A percentile compares a stretch with the other conserved stretches of the same genome.
Conservation (phyloP, 2,797 vertebrate genomes). For the Megalops cyprinoides region DNA sequence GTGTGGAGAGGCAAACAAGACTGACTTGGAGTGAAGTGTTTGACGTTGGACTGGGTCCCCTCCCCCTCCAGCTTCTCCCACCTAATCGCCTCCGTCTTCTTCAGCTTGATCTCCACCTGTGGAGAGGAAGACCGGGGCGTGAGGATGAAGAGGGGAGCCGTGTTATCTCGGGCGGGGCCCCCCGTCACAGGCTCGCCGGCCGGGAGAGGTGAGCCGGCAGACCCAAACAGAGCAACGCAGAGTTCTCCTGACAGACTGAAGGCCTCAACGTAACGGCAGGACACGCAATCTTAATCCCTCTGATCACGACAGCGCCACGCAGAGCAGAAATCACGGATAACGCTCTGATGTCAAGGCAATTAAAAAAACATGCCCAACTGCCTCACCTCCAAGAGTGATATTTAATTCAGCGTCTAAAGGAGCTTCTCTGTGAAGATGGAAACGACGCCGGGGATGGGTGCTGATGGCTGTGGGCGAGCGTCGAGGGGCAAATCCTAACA, state of each 20-base stretch:
- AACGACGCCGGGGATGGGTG: slow-evolving; percentile 1
- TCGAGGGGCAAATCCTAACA: slow-evolving; percentile 16
- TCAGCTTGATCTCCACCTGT: slow-evolving; percentile 83
- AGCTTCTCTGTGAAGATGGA: slow-evolving; percentile 9
- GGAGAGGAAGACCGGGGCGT: slow-evolving; percentile 34
- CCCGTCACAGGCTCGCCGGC: too few relatives aligned
- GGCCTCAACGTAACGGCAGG: too few relatives aligned
- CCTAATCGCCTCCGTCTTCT: slow-evolving; percentile 76
- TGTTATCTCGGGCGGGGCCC: too few relatives aligned
- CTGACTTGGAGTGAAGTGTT: slow-evolving; percentile 23
- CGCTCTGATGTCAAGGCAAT: background rate
- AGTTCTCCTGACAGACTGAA: too few relatives aligned
- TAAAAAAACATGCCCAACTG: background rate
- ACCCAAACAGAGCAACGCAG: too few relatives aligned
- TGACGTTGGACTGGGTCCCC: background rate
- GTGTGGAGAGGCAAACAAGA: background rate
- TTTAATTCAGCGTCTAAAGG: slow-evolving; percentile 27
- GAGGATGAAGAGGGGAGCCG: slow-evolving; percentile 19
- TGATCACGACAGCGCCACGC: background rate
- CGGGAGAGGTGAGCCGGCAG: too few relatives aligned
- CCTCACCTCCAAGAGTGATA: background rate
- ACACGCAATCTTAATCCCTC: too few relatives aligned
- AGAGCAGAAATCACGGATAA: background rate
- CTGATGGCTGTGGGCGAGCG: background rate
- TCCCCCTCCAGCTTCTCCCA: slow-evolving; percentile 32